Evolutionary conservation across 2,113 vertebrate genomes (phyloP).

Genomic region (Nannobrachium achirus): DNA sequence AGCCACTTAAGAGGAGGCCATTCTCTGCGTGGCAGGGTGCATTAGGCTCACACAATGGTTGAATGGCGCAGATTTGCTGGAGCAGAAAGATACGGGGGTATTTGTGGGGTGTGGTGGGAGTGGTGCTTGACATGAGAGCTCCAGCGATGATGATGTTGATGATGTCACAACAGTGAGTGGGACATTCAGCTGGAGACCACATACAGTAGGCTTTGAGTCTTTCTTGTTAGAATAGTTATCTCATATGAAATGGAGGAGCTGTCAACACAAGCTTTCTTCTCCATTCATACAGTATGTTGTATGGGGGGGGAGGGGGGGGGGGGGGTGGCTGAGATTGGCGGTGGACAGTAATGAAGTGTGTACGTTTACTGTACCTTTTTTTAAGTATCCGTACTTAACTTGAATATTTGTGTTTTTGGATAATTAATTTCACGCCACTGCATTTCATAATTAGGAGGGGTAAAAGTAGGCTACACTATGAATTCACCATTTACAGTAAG

Average conservation of each 20-base stretch:
- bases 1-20: conserved; percentile 5
- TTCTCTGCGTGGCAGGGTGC: conserved; percentile 49
- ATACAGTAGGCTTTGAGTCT: conserved; percentile 44
- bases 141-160: conserved; percentile 4
- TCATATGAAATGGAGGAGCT: conserved; percentile 28
- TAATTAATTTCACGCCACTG: too few species aligned
- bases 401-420: too few species aligned
- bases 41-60: conserved; percentile 52
- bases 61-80: conserved; percentile 44
- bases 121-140: conserved; percentile 27
- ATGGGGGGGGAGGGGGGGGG: too few species aligned
- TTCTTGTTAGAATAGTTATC: conserved; percentile 47
- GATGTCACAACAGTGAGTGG: conserved; percentile 16
- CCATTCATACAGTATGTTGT: conserved; percentile 20
- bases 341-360: too few species aligned
- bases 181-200: conserved; percentile 22
- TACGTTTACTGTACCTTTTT: too few species aligned
- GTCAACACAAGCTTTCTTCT: conserved; percentile 33
- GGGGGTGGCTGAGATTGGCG: conserved; percentile 19
- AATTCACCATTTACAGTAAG: too few species aligned
- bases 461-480: too few species aligned
- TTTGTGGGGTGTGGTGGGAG: conserved; percentile 26
- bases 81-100: conserved; percentile 44
- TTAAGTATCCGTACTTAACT: too few species aligned
- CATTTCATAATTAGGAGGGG: too few species aligned